phyloP scores from a whole-genome alignment of 2,113 vertebrate genomes.

The Corynorhinus townsendii region DNA sequence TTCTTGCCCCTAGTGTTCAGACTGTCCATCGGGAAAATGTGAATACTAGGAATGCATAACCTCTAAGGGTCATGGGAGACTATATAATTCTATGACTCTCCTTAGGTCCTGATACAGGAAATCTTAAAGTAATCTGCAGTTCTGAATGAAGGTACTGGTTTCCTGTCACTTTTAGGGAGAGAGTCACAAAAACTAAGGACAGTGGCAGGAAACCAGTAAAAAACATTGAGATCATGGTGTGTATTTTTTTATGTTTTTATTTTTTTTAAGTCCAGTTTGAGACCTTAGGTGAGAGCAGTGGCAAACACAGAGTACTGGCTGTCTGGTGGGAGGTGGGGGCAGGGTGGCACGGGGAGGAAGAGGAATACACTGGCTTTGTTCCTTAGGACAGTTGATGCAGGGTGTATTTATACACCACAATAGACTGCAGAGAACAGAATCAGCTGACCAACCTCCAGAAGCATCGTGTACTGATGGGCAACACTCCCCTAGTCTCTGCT shows the following conservation, averaged over 20 bases:
- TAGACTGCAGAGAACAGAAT: background rate
- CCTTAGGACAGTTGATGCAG: background rate
- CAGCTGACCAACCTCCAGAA: background rate
- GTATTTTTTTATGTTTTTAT: background rate
- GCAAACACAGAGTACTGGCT: background rate
- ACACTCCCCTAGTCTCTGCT: background rate
- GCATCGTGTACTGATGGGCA: background rate
- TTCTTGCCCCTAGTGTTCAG: background rate
- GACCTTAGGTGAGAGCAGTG: background rate
- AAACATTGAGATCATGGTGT: background rate
- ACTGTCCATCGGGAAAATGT: background rate
- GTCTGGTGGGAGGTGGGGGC: background rate
- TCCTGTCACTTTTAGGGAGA: background rate
- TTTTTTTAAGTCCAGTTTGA: background rate
- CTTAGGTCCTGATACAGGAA: background rate
- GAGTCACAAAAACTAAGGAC: background rate
- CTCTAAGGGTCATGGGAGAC: background rate
- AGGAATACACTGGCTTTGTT: background rate
- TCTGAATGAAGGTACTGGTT: background rate
- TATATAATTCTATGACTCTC: background rate
- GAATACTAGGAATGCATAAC: background rate
- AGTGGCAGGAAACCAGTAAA: background rate
- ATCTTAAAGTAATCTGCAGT: background rate
- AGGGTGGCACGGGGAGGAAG: too few species aligned
- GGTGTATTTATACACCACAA: background rate